Conservation (phyloP, 2,888 invertebrate genomes). For the Callosobruchus maculatus region DNA sequence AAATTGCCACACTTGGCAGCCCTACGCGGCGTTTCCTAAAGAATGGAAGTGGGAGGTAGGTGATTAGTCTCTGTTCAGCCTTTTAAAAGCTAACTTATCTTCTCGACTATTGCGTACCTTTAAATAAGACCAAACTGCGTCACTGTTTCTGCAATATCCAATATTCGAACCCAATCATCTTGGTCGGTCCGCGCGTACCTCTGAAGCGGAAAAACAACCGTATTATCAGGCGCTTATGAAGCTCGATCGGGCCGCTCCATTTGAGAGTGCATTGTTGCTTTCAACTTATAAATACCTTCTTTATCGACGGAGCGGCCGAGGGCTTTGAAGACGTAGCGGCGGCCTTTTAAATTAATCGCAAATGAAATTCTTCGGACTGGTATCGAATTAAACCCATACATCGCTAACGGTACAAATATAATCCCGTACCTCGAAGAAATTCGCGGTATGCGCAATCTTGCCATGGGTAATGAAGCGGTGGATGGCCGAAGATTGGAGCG, state of each 20-base stretch:
- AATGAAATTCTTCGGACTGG: constrained; percentile 44
- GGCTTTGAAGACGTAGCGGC: constrained; percentile 31
- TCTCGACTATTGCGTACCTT: too few relatives aligned
- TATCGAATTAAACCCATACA: constrained; percentile 35
- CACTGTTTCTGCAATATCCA: constrained; percentile 35
- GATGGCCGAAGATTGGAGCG: neutral
- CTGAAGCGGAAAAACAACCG: constrained; percentile 40
- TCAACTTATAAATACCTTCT: constrained; percentile 32
- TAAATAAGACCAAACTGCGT: neutral
- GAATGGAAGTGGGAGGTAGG: too few relatives aligned
- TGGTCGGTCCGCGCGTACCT: constrained; percentile 15
- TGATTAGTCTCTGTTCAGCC: too few relatives aligned
- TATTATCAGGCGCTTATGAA: constrained; percentile 43
- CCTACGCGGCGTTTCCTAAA: too few relatives aligned
- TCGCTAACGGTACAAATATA: constrained; percentile 6
- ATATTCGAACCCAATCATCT: constrained; percentile 46
- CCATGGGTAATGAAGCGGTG: neutral
- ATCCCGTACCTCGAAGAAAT: neutral
- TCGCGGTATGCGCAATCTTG: neutral
- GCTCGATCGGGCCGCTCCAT: constrained; percentile 30
- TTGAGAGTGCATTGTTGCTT: constrained; percentile 37
- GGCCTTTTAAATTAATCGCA: constrained; percentile 42
- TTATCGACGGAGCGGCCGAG: constrained; percentile 5
- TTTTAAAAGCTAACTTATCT: too few relatives aligned
- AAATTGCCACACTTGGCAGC: too few relatives aligned